These are phyloP conservation scores for Entelurus aequoreus DNA, from an alignment of 2,113 vertebrate species.

Conservation along the genomic window DNA sequence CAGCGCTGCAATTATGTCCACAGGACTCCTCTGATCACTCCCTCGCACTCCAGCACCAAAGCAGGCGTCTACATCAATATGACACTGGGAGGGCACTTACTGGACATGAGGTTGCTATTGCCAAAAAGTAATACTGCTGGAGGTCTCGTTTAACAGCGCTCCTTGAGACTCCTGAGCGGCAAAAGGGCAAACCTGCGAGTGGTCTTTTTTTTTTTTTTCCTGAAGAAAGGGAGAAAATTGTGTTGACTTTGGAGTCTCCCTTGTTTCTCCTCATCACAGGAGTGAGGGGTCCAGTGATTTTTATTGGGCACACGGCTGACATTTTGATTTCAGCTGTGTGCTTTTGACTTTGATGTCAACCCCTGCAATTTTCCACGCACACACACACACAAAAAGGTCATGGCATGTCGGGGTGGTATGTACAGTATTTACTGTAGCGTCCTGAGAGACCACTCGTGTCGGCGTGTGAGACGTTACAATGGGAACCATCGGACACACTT, in stretches of 20 bases:
- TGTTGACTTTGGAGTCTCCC: conserved; percentile 77
- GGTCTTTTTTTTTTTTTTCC: conserved; percentile 38
- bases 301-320: conserved; percentile 69
- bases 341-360: conserved; percentile 72
- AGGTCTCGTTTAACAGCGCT: conserved; percentile 63
- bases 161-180: conserved; percentile 47
- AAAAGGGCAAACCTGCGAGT: conserved; percentile 59
- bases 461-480: conserved; percentile 27
- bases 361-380: conserved; percentile 57
- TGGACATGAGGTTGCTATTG: conserved; percentile 66
- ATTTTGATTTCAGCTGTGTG: conserved; percentile 65
- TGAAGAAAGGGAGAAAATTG: conserved; percentile 52
- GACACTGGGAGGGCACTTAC: conserved; percentile 64
- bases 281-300: conserved; percentile 70
- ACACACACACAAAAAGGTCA: conserved; percentile 42
- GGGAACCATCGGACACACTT: conserved; percentile 40
- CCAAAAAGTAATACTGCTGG: conserved; percentile 52
- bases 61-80: conserved; percentile 62
- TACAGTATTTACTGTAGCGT: conserved; percentile 52
- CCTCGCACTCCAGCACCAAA: conserved; percentile 49
- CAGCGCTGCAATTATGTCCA: conserved; percentile 55
- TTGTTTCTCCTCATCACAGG: conserved; percentile 75
- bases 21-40: conserved; percentile 60
- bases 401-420: conserved; percentile 46
- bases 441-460: conserved; percentile 29